phyloP scores from a whole-genome alignment of 2,888 invertebrate species.

The Synanthedon tipuliformis region DNA sequence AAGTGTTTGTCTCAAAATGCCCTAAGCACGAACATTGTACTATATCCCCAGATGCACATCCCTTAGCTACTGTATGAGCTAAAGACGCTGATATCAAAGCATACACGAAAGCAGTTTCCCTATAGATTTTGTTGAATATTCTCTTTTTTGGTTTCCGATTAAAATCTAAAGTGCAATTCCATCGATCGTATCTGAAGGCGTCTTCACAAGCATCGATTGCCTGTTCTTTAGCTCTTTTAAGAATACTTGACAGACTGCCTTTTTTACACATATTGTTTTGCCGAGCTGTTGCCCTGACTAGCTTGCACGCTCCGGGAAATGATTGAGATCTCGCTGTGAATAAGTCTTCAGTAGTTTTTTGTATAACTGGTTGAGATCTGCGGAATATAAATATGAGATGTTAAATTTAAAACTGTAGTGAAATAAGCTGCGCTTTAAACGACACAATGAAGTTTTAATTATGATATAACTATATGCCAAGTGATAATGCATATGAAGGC shows the following conservation, averaged over 20 bases:
- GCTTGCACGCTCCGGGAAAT: slow-evolving; percentile 67
- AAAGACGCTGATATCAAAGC: slow-evolving; percentile 79
- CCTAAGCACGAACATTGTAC: slow-evolving; percentile 68
- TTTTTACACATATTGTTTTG: slow-evolving; percentile 74
- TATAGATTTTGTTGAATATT: slow-evolving; percentile 72
- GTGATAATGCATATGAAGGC: neutral
- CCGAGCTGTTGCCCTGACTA: slow-evolving; percentile 68
- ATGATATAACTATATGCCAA: no score
- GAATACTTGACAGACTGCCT: slow-evolving; percentile 64
- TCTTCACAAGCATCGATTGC: slow-evolving; percentile 73
- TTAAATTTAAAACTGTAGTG: no score
- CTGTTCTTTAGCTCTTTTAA: slow-evolving; percentile 69
- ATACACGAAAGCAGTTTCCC: slow-evolving; percentile 79
- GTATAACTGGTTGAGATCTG: slow-evolving; percentile 53
- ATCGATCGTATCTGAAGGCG: slow-evolving; percentile 76
- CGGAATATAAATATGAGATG: slow-evolving; percentile 7
- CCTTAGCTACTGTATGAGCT: slow-evolving; percentile 76
- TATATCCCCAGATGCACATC: slow-evolving; percentile 77
- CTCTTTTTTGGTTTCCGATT: slow-evolving; percentile 61
- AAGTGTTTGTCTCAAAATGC: slow-evolving; percentile 38
- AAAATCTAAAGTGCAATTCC: slow-evolving; percentile 76
- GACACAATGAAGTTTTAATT: no score
- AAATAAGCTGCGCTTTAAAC: no score
- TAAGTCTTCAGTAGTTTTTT: slow-evolving; percentile 47
- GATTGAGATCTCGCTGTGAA: slow-evolving; percentile 43